Conservation (phyloP, 2,888 invertebrate genomes). For the Acronicta leporina region DNA sequence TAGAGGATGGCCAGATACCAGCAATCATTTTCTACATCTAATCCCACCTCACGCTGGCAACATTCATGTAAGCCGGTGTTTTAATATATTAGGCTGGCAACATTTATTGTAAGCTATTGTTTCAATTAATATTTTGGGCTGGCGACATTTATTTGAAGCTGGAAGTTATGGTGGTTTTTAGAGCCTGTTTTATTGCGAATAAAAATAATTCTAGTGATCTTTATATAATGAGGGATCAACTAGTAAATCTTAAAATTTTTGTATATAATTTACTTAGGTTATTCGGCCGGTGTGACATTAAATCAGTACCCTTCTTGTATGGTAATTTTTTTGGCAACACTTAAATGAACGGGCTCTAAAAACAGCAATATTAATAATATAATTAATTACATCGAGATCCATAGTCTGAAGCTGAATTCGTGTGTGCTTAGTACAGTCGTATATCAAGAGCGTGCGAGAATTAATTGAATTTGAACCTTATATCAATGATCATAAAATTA, state of each 20-base stretch:
- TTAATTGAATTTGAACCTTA: slow-evolving; percentile 2
- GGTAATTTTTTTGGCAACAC: neutral
- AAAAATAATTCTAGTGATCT: neutral
- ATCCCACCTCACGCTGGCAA: slow-evolving; percentile 47
- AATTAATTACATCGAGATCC: slow-evolving; percentile 46
- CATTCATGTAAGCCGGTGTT: slow-evolving; percentile 47
- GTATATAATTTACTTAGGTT: too few species aligned
- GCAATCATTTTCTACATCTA: slow-evolving; percentile 94
- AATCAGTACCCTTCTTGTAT: neutral
- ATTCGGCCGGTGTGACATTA: too few species aligned
- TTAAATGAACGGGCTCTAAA: slow-evolving; percentile 11
- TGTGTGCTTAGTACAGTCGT: slow-evolving; percentile 29
- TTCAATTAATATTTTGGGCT: slow-evolving; percentile 20
- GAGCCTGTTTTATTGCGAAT: slow-evolving; percentile 8
- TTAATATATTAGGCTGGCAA: slow-evolving; percentile 3
- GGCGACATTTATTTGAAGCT: slow-evolving; percentile 47
- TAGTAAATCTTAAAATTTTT: too few species aligned
- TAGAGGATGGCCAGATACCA: slow-evolving; percentile 96
- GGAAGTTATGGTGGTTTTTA: slow-evolving; percentile 14
- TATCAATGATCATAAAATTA: neutral
- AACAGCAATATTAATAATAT: slow-evolving; percentile 11
- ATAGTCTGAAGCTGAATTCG: slow-evolving; percentile 52
- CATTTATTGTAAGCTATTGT: slow-evolving; percentile 3
- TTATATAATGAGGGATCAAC: too few species aligned
- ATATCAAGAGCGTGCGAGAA: neutral